A percentile compares a stretch with the other conserved stretches of the same genome.
These are phyloP conservation scores for Muraenolepis orangiensis DNA, from an alignment of 2,797 vertebrate species.

Conservation along the genomic window DNA sequence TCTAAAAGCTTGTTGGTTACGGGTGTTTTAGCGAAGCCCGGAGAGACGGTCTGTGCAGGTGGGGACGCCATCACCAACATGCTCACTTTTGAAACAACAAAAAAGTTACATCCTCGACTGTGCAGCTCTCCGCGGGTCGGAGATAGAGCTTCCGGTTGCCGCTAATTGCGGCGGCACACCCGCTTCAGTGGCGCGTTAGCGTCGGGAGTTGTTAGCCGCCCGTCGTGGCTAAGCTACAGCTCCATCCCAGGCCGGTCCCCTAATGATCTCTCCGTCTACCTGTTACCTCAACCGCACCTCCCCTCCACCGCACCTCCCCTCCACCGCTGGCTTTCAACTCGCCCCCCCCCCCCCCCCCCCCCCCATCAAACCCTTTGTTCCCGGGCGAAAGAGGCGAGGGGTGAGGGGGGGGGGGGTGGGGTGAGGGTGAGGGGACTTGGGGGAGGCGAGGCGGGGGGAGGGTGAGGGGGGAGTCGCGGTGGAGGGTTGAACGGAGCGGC, in stretches of 20 bases:
- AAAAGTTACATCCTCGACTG: conserved; percentile 48
- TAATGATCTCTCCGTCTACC: conserved; percentile 73
- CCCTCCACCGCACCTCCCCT: not conserved
- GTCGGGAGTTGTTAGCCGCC: conserved; percentile 53
- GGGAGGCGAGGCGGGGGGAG: not conserved
- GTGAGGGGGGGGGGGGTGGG: not conserved
- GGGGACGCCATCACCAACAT: no score
- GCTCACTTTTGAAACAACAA: conserved; percentile 44
- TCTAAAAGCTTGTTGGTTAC: no score
- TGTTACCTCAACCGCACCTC: conserved; percentile 71
- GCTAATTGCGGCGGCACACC: conserved; percentile 61
- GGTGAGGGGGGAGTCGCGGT: not conserved
- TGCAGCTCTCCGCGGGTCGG: conserved; percentile 36
- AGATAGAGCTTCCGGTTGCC: conserved; percentile 53
- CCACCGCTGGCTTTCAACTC: conserved; percentile 73
- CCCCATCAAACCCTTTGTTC: conserved; percentile 69
- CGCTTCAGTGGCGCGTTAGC: conserved; percentile 57
- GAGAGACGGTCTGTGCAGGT: no score
- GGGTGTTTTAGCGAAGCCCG: no score
- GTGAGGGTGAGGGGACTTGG: not conserved
- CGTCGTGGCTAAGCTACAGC: conserved; percentile 41
- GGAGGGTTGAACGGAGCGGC: conserved; percentile 56
- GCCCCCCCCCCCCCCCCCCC: no score
- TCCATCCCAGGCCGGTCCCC: conserved; percentile 60
- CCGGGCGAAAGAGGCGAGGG: conserved; percentile 27